A percentile compares a stretch with the other conserved stretches of the same genome.
Evolutionary conservation across 2,888 invertebrate species (phyloP).

Genomic region (Hirtodrosophila alboralis): DNA sequence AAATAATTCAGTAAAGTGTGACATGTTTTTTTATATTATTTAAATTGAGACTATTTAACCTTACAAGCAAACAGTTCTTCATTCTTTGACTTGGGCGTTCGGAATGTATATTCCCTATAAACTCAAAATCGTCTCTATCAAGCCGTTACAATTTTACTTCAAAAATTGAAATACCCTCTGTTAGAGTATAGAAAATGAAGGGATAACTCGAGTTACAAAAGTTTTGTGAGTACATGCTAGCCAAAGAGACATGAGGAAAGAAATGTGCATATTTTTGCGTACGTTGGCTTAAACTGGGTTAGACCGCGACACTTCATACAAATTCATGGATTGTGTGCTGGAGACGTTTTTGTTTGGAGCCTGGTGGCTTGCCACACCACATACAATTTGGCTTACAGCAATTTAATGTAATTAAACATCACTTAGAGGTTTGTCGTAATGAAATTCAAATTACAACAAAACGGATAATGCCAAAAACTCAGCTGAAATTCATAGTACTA

Average conservation of each 20-base stretch:
- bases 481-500: constrained; percentile 14
- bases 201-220: constrained; percentile 48
- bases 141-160: no score
- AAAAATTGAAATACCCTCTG: no score
- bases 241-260: constrained; percentile 24
- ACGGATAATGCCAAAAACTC: constrained; percentile 28
- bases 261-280: constrained; percentile 53
- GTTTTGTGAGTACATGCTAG: constrained; percentile 10
- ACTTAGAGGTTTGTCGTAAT: constrained; percentile 57
- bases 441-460: constrained; percentile 60
- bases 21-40: no score
- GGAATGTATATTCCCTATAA: no score
- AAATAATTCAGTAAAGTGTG: no score
- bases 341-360: constrained; percentile 15
- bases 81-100: no score
- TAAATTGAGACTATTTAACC: no score
- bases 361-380: constrained; percentile 9
- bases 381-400: constrained; percentile 41
- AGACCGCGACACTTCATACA: constrained; percentile 54
- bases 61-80: no score
- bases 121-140: no score
- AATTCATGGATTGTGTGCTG: constrained; percentile 62
- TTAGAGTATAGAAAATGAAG: constrained; percentile 6
- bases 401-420: constrained; percentile 68
- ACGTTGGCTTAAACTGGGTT: constrained; percentile 59